Evolutionary conservation across 2,888 invertebrate species (phyloP).

Genomic region (Harpalus rubripes): DNA sequence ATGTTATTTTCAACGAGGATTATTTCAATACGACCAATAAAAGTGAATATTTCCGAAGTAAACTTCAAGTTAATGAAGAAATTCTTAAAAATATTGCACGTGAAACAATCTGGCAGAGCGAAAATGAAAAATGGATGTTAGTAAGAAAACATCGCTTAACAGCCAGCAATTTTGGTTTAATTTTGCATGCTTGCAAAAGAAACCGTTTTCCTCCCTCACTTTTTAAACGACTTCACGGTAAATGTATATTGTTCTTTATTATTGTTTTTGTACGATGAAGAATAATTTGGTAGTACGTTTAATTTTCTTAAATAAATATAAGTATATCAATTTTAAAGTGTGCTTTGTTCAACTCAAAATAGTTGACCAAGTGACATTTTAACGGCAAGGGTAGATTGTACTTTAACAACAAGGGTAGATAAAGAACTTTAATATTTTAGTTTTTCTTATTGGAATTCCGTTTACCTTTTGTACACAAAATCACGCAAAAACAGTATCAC

Average conservation of each 20-base stretch:
- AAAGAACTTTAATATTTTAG: too few species aligned
- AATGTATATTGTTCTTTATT: not conserved
- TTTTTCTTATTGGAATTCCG: too few species aligned
- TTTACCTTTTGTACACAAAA: too few species aligned
- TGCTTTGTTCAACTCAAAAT: too few species aligned
- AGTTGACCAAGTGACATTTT: too few species aligned
- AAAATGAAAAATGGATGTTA: not conserved
- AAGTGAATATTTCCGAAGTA: not conserved
- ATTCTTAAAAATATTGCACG: not conserved
- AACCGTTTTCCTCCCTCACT: not conserved
- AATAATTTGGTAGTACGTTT: not conserved
- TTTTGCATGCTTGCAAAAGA: not conserved
- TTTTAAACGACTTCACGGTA: not conserved
- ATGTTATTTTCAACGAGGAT: not conserved
- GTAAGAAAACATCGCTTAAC: not conserved
- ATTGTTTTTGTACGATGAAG: not conserved
- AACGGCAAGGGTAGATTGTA: too few species aligned
- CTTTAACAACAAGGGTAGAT: too few species aligned
- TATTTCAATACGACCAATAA: not conserved
- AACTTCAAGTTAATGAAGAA: conserved; percentile 1
- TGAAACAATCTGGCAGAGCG: not conserved
- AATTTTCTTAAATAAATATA: too few species aligned
- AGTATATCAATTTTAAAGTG: too few species aligned
- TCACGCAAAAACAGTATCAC: too few species aligned
- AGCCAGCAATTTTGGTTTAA: not conserved